phyloP scores from a whole-genome alignment of 2,888 invertebrate genomes.

The Drosophila picticornis region DNA sequence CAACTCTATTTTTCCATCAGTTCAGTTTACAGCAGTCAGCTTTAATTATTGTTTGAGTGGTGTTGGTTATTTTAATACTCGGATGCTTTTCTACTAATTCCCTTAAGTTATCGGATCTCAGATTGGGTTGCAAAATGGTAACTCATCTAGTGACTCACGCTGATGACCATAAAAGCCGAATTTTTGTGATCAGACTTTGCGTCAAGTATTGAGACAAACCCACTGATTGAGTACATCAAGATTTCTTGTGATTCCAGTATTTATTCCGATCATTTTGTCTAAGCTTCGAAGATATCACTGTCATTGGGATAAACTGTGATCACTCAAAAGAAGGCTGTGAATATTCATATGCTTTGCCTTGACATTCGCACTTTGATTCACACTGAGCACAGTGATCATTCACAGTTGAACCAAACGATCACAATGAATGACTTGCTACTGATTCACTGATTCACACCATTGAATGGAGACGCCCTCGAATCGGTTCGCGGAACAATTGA shows the following conservation, averaged over 20 bases:
- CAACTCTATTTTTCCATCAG: neutral
- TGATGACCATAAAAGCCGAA: neutral
- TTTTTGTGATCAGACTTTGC: neutral
- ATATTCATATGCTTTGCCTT: neutral
- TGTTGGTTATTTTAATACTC: neutral
- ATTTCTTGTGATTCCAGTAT: neutral
- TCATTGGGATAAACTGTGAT: neutral
- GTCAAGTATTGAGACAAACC: neutral
- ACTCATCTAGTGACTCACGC: neutral
- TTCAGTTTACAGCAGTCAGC: neutral
- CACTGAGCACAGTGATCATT: neutral
- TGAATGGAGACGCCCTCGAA: conserved; percentile 38
- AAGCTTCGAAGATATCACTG: neutral
- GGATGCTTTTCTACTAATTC: neutral
- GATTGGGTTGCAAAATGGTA: neutral
- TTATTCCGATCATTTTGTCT: neutral
- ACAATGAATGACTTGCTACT: neutral
- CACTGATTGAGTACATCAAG: neutral
- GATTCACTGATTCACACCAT: conserved; percentile 35
- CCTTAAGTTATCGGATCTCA: no score
- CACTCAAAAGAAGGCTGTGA: neutral
- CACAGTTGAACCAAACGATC: neutral
- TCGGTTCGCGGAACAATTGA: conserved; percentile 58
- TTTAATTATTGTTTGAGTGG: neutral
- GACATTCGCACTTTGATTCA: neutral